A percentile compares a stretch with the other conserved stretches of the same genome.
Conservation (phyloP, 2,797 vertebrate species). For the Molossus molossus region DNA sequence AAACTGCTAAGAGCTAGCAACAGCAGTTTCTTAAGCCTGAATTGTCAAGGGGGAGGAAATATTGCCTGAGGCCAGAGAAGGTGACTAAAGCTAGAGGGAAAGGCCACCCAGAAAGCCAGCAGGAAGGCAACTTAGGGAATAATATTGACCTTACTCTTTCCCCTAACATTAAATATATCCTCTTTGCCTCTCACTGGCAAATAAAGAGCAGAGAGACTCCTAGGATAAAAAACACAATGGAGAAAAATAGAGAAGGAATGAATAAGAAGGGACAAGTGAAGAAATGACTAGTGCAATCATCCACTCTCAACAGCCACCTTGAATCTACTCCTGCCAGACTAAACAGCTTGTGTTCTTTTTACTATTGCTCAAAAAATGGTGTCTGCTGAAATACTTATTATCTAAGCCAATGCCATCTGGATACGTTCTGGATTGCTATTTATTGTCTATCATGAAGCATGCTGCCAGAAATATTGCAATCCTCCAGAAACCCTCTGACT, state of each 20-base stretch:
- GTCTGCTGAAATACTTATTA: not conserved
- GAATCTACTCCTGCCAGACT: slow-evolving; percentile 1
- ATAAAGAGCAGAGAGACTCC: not conserved
- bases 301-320: not conserved
- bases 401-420: slow-evolving; percentile 5
- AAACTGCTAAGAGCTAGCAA: not conserved
- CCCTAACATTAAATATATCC: not conserved
- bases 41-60: not conserved
- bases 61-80: not conserved
- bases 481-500: slow-evolving; percentile 20
- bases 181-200: not conserved
- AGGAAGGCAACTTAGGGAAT: not conserved
- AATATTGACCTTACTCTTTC: not conserved
- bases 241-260: slow-evolving; percentile 16
- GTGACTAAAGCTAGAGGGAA: slow-evolving; percentile 28
- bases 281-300: slow-evolving; percentile 41
- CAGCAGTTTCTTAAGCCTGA: not conserved
- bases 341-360: slow-evolving; percentile 66
- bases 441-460: slow-evolving; percentile 21
- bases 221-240: not conserved
- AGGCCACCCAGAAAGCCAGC: not conserved
- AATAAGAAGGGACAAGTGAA: not conserved
- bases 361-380: slow-evolving; percentile 7
- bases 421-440: slow-evolving; percentile 44
- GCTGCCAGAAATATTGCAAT: slow-evolving; percentile 54